Conservation (phyloP, 1,140 invertebrate genomes). For the Brachionus manjavacas region DNA sequence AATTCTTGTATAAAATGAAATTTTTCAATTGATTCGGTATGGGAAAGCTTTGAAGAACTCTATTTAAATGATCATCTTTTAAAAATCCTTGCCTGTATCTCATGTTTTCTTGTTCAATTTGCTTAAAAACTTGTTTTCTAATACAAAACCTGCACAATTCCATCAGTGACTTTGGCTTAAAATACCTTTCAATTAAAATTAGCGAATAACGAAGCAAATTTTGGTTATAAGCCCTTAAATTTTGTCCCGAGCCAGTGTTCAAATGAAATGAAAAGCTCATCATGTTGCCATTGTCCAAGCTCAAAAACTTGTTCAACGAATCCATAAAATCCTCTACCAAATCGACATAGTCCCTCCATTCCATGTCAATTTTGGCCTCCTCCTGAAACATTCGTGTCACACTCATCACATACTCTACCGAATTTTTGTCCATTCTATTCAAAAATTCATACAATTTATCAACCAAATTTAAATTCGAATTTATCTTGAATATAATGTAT, state of each 20-base stretch:
- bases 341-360: slow-evolving; percentile 12
- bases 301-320: slow-evolving; percentile 32
- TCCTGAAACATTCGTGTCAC: neutral
- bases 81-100: neutral
- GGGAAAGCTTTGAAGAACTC: neutral
- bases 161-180: neutral
- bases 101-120: neutral
- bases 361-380: neutral
- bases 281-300: neutral
- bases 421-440: slow-evolving; percentile 14
- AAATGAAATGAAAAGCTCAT: slow-evolving; percentile 14
- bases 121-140: neutral
- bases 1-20: neutral
- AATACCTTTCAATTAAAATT: neutral
- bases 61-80: neutral
- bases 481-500: slow-evolving; percentile 31
- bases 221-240: neutral
- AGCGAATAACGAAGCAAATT: slow-evolving; percentile 3
- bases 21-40: slow-evolving; percentile 8
- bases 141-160: slow-evolving; percentile 12
- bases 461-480: neutral
- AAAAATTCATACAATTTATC: slow-evolving; percentile 22
- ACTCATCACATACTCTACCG: neutral
- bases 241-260: neutral
- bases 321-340: slow-evolving; percentile 21